These are phyloP conservation scores for Oreocharis arfaki DNA, from an alignment of 2,113 vertebrate species.

Conservation along the genomic window DNA sequence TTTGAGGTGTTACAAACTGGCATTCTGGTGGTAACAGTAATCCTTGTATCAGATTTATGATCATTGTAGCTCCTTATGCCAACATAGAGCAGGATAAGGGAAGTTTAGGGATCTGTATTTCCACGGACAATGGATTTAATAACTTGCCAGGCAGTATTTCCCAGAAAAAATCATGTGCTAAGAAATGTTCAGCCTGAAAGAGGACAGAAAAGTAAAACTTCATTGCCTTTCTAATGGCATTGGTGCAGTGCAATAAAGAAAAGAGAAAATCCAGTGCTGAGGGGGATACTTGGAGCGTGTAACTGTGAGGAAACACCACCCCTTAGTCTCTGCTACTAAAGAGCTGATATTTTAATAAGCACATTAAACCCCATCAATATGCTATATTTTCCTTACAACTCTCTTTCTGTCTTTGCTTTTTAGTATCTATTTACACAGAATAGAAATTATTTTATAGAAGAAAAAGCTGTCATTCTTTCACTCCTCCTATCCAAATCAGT, in stretches of 20 bases:
- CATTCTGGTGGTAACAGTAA: background rate
- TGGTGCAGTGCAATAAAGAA: background rate
- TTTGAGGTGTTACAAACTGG: background rate
- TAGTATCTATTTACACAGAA: background rate
- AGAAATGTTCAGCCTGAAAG: background rate
- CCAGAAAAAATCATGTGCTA: background rate
- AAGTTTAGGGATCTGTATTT: background rate
- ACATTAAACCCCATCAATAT: background rate
- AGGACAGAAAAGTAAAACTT: background rate
- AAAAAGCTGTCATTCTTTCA: background rate
- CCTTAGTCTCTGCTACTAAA: background rate
- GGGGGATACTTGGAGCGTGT: accelerated
- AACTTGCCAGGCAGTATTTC: background rate
- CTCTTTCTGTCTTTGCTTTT: background rate
- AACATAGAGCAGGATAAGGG: background rate
- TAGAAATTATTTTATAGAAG: background rate
- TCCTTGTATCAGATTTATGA: background rate
- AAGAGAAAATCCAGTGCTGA: background rate
- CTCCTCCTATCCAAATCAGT: background rate
- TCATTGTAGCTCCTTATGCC: background rate
- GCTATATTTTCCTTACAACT: background rate
- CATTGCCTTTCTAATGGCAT: background rate
- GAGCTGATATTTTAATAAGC: background rate
- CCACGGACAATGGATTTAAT: background rate
- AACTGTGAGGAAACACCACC: background rate